Evolutionary conservation across 2,113 vertebrate species (phyloP).

Genomic region (Ophthalmolycus amberensis): DNA sequence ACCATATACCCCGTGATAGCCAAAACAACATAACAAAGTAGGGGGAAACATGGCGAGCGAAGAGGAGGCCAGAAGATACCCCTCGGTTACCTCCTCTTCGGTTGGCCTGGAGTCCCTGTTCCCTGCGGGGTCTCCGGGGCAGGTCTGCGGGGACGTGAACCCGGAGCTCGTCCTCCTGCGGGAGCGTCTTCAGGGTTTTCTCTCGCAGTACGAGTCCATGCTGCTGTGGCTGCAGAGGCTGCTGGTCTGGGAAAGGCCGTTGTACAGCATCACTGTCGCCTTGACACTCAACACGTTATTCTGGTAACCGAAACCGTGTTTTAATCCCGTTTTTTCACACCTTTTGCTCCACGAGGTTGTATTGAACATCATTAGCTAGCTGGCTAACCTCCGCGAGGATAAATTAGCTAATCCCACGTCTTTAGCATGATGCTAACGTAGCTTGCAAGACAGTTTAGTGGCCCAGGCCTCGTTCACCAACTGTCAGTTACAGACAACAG

Average conservation of each 20-base stretch:
- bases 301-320: constrained; percentile 84
- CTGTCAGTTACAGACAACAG: constrained; percentile 36
- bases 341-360: fast-evolving
- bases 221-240: constrained; percentile 88
- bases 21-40: constrained; percentile 79
- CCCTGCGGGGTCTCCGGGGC: constrained; percentile 73
- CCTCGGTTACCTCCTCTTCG: constrained; percentile 71
- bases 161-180: constrained; percentile 81
- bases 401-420: constrained; percentile 73
- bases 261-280: constrained; percentile 90
- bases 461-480: constrained; percentile 40
- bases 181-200: constrained; percentile 87
- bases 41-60: constrained; percentile 83
- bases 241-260: constrained; percentile 94
- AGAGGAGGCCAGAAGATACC: constrained; percentile 79
- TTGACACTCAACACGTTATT: constrained; percentile 91
- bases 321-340: background rate
- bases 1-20: constrained; percentile 76
- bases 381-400: constrained; percentile 21
- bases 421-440: constrained; percentile 64
- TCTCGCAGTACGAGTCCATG: constrained; percentile 84
- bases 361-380: background rate
- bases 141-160: constrained; percentile 62
- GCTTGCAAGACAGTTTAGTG: background rate
- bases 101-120: constrained; percentile 83